phyloP scores from a whole-genome alignment of 2,888 invertebrate species.

The Erebia ligea region DNA sequence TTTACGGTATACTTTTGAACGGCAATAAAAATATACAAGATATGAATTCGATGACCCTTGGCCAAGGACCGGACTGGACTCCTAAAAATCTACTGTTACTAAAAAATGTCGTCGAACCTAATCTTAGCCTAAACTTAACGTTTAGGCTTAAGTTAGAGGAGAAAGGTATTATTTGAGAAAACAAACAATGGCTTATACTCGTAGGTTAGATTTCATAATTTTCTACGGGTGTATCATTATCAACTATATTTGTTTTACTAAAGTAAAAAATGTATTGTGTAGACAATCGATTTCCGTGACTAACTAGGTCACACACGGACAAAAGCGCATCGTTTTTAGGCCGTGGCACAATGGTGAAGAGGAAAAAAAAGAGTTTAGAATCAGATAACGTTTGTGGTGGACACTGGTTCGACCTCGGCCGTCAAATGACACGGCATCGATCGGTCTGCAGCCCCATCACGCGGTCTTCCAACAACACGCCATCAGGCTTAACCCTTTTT shows the following conservation, averaged over 20 bases:
- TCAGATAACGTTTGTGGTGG: conserved; percentile 79
- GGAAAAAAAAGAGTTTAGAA: conserved; percentile 67
- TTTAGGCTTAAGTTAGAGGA: too few species aligned
- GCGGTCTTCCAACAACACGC: conserved; percentile 57
- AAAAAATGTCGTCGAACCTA: too few species aligned
- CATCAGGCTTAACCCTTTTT: conserved; percentile 46
- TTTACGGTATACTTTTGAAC: too few species aligned
- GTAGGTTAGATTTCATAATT: neutral
- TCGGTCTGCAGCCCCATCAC: conserved; percentile 67
- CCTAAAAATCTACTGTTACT: too few species aligned
- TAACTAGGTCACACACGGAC: conserved; percentile 72
- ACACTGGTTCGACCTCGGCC: conserved; percentile 76
- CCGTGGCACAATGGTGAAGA: conserved; percentile 63
- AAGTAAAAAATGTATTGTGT: conserved; percentile 54
- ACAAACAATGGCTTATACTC: too few species aligned
- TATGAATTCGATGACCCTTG: too few species aligned
- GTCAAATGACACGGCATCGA: conserved; percentile 76
- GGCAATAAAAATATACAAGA: too few species aligned
- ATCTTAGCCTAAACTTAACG: too few species aligned
- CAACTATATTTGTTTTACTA: conserved; percentile 49
- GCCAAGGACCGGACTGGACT: too few species aligned
- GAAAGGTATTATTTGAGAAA: too few species aligned
- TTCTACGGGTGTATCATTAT: conserved; percentile 45
- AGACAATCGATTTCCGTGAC: conserved; percentile 68
- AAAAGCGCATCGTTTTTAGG: conserved; percentile 70